These are phyloP conservation scores for Cepaea hortensis DNA, from an alignment of 2,888 invertebrate genomes.

Conservation along the genomic window DNA sequence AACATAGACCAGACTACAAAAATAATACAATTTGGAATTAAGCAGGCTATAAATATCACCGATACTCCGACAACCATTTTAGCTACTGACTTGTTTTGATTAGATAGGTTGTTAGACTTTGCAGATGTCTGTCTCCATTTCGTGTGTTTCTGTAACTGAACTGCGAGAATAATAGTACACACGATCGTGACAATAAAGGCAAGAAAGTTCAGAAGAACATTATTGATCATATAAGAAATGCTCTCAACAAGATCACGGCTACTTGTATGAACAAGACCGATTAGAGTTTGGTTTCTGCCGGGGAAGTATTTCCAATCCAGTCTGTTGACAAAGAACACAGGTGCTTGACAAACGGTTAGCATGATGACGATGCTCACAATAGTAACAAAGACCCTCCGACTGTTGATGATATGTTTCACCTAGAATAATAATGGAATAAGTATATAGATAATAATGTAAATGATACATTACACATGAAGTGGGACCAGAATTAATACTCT, in stretches of 20 bases:
- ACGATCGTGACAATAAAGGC: background rate
- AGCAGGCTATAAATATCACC: background rate
- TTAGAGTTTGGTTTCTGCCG: background rate
- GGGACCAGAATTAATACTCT: no score
- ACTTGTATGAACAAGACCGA: background rate
- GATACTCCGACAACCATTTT: constrained; percentile 4
- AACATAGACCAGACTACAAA: background rate
- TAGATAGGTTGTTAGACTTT: background rate
- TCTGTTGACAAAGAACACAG: background rate
- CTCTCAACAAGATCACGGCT: background rate
- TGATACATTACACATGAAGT: no score
- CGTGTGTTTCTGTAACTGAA: background rate
- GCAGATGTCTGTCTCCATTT: background rate
- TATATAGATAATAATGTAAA: no score
- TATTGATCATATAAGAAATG: background rate
- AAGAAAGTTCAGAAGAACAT: background rate
- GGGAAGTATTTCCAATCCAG: background rate
- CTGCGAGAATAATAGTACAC: background rate
- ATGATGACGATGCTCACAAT: background rate
- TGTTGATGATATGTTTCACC: no score
- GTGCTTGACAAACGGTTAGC: background rate
- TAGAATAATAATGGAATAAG: no score
- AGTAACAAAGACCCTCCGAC: background rate
- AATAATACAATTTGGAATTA: background rate
- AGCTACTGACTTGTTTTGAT: background rate